Percentiles rank a stretch among this genome's conserved stretches.
Evolutionary conservation across 37 sponge, comb jelly and placozoan species (phyloP).

Genomic region (Ephydatia muelleri): DNA sequence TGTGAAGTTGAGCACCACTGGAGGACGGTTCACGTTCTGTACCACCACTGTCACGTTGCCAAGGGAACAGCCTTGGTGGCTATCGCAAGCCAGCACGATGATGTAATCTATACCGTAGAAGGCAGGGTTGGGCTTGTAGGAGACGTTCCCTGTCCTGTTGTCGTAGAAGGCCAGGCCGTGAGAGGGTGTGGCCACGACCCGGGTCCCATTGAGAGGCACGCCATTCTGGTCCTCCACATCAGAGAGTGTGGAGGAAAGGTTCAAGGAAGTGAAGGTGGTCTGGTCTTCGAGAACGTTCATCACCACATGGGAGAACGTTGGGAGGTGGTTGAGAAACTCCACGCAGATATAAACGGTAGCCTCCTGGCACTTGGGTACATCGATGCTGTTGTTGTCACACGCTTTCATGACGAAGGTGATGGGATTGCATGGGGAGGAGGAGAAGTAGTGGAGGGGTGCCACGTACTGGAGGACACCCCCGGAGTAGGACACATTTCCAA

Average conservation of each 20-base stretch:
- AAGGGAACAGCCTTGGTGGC: conserved; percentile 50
- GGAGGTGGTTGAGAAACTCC: conserved; percentile 47
- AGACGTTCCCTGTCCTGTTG: conserved; percentile 56
- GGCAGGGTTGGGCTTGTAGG: conserved; percentile 53
- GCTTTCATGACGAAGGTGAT: conserved; percentile 56
- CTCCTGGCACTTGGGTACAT: conserved; percentile 44
- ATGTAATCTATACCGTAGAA: conserved; percentile 71
- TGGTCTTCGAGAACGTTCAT: conserved; percentile 57
- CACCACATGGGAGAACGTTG: conserved; percentile 28
- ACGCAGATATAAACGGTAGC: conserved; percentile 46
- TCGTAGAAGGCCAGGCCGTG: conserved; percentile 70
- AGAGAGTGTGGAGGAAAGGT: conserved; percentile 47
- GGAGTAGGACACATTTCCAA: conserved; percentile 56
- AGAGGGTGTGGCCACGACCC: conserved; percentile 51
- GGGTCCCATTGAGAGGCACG: conserved; percentile 4
- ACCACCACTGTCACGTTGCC: conserved; percentile 56
- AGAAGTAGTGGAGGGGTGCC: conserved; percentile 50
- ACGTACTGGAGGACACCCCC: conserved; percentile 56
- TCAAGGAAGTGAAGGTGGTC: conserved; percentile 4
- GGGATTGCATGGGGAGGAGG: conserved; percentile 9
- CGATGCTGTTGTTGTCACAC: conserved; percentile 71
- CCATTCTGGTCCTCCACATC: conserved; percentile 80
- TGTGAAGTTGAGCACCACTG: conserved; percentile 54
- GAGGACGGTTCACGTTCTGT: conserved; percentile 74
- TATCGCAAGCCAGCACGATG: conserved; percentile 75